These are phyloP conservation scores for Acanthopleura granulata DNA, from an alignment of 2,888 invertebrate species.

Conservation along the genomic window DNA sequence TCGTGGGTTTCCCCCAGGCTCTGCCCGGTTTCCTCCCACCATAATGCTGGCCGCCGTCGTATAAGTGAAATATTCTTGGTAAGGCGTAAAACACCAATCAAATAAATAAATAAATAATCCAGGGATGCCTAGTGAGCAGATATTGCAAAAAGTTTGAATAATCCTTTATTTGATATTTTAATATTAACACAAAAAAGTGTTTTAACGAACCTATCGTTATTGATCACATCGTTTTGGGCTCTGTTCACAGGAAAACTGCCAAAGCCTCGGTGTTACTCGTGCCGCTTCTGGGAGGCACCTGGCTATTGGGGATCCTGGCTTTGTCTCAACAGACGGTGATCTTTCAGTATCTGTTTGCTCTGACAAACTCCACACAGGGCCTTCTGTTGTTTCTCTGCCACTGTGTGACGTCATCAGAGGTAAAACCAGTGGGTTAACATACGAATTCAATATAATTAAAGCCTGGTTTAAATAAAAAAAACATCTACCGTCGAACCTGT, in stretches of 20 bases:
- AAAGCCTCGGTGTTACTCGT: slow-evolving; percentile 44
- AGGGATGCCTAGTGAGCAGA: no score
- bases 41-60: no score
- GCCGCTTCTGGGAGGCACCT: slow-evolving; percentile 54
- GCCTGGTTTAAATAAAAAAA: no score
- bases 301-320: slow-evolving; percentile 52
- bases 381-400: not conserved
- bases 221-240: no score
- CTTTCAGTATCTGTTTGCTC: slow-evolving; percentile 56
- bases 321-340: slow-evolving; percentile 45
- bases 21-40: no score
- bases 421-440: not conserved
- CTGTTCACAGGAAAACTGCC: slow-evolving; percentile 40
- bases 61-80: no score
- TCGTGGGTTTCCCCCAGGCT: no score
- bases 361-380: slow-evolving; percentile 50
- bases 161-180: not conserved
- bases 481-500: no score
- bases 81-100: no score
- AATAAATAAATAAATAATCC: no score
- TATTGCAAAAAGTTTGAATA: not conserved
- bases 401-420: slow-evolving; percentile 5
- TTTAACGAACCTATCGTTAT: not conserved
- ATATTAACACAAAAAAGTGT: no score
- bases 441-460: no score